Percentiles rank a stretch among this genome's conserved stretches.
Evolutionary conservation across 1,140 invertebrate species (phyloP).

Genomic region (Hyles euphorbiae): DNA sequence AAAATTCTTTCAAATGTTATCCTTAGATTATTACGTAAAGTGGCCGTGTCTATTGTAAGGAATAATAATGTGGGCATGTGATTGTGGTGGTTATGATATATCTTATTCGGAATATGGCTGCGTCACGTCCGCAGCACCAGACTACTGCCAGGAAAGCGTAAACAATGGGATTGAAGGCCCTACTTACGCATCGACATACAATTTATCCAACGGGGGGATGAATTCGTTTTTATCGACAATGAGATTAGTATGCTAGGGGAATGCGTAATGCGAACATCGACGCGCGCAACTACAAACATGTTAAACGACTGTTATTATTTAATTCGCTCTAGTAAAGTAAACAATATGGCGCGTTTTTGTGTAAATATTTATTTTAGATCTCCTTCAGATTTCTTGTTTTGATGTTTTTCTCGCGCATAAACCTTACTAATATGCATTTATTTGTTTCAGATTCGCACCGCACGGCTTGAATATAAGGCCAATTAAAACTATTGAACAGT

Average conservation of each 20-base stretch:
- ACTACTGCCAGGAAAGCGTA: conserved; percentile 5
- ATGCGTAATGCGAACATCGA: too few relatives aligned
- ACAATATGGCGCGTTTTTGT: too few relatives aligned
- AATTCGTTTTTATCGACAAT: too few relatives aligned
- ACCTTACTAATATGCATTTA: neutral
- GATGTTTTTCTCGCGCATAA: too few relatives aligned
- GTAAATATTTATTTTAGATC: too few relatives aligned
- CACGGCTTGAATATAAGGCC: neutral
- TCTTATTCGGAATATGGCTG: conserved; percentile 24
- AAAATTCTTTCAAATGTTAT: conserved; percentile 33
- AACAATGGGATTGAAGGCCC: conserved; percentile 14
- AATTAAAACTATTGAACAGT: neutral
- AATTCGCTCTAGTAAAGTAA: too few relatives aligned
- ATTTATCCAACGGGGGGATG: too few relatives aligned
- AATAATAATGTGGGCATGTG: conserved; percentile 28
- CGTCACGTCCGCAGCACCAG: conserved; percentile 23
- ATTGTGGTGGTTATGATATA: conserved; percentile 26
- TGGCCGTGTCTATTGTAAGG: conserved; percentile 28
- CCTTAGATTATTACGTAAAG: conserved; percentile 26
- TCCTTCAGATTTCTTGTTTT: too few relatives aligned
- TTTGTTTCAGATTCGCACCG: conserved; percentile 15
- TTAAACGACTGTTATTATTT: too few relatives aligned
- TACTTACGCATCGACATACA: conserved; percentile 8
- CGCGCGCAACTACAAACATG: too few relatives aligned
- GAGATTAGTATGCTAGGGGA: too few relatives aligned